phyloP scores from a whole-genome alignment of 1,140 invertebrate species.

The Gonioctena quinquepunctata region DNA sequence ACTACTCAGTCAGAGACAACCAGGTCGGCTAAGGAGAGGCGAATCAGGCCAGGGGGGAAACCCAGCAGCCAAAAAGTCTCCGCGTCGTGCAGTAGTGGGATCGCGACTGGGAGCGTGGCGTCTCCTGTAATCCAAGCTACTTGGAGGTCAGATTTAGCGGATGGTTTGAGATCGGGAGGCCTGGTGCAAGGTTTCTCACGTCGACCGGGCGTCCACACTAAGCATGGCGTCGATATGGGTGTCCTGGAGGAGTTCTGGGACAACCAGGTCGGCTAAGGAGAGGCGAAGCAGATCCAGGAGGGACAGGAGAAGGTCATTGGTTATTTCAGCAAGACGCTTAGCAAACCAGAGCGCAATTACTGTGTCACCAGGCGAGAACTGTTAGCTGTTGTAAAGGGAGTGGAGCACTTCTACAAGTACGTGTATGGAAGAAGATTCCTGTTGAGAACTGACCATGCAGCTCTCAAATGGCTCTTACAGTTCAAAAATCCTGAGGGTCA shows the following conservation, averaged over 20 bases:
- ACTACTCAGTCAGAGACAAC: no score
- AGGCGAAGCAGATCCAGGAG: slow-evolving; percentile 94
- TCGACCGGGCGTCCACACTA: slow-evolving; percentile 86
- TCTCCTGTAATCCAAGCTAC: slow-evolving; percentile 92
- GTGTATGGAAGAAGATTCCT: no score
- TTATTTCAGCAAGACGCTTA: no score
- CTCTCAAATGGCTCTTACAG: no score
- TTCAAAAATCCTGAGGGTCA: no score
- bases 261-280: slow-evolving; percentile 91
- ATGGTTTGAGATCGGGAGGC: slow-evolving; percentile 85
- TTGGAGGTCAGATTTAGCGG: slow-evolving; percentile 84
- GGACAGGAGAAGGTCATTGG: no score
- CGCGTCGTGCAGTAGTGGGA: slow-evolving; percentile 96
- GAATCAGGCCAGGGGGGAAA: slow-evolving; percentile 95
- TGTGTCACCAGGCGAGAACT: no score
- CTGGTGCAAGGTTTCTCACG: slow-evolving; percentile 69
- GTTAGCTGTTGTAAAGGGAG: no score
- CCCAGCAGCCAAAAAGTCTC: slow-evolving; percentile 94
- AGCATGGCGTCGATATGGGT: slow-evolving; percentile 92
- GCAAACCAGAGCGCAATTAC: no score
- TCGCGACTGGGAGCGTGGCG: slow-evolving; percentile 86
- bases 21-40: slow-evolving; percentile 93
- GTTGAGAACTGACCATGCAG: no score
- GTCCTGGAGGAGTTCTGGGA: slow-evolving; percentile 78
- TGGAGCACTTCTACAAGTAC: no score